A percentile compares a stretch with the other conserved stretches of the same genome.
These are phyloP conservation scores for Drosophila orosa DNA, from an alignment of 1,140 invertebrate genomes.

Conservation along the genomic window DNA sequence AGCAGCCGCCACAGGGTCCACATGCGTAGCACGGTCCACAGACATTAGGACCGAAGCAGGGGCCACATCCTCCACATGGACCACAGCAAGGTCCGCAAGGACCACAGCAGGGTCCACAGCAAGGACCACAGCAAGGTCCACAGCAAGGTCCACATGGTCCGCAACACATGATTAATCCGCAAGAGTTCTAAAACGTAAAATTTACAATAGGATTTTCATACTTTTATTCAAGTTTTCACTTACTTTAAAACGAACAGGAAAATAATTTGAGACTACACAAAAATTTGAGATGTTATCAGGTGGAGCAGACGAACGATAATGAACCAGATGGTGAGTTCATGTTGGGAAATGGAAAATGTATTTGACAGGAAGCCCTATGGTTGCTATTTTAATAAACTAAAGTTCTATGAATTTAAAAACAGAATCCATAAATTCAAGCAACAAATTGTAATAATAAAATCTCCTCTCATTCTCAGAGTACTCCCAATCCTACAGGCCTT, in stretches of 20 bases:
- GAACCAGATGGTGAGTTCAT: neutral
- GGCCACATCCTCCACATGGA: constrained; percentile 12
- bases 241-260: constrained; percentile 18
- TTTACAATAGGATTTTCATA: neutral
- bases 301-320: constrained; percentile 6
- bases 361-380: constrained; percentile 1
- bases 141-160: constrained; percentile 32
- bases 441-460: neutral
- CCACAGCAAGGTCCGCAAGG: constrained; percentile 16
- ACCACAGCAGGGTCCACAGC: constrained; percentile 12
- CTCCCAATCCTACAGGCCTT: neutral
- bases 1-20: constrained; percentile 31
- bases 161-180: constrained; percentile 31
- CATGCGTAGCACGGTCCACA: constrained; percentile 26
- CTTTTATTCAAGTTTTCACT: neutral
- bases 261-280: constrained; percentile 35
- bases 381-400: neutral
- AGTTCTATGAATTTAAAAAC: too few relatives aligned
- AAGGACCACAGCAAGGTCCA: constrained; percentile 18
- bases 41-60: constrained; percentile 22
- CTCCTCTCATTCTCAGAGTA: neutral
- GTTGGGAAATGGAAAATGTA: constrained; percentile 27
- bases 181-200: neutral
- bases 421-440: neutral
- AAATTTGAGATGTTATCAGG: constrained; percentile 22